Percentiles rank a stretch among this genome's conserved stretches.
Evolutionary conservation across 2,113 vertebrate genomes (phyloP).

Genomic region (Tachycineta bicolor): DNA sequence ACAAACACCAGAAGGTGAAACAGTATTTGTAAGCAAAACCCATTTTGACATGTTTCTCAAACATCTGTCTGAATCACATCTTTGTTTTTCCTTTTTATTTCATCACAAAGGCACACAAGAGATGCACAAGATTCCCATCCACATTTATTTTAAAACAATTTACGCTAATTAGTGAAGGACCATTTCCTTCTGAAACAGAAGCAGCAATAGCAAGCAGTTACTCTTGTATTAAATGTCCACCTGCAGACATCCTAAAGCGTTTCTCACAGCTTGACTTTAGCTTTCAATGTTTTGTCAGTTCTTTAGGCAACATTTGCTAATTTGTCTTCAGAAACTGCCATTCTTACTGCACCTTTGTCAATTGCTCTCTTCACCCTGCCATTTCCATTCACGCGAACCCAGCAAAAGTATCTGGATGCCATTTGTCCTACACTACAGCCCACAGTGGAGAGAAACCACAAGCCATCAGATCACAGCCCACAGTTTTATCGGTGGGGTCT

Average conservation of each 20-base stretch:
- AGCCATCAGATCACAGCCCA: not conserved
- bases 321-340: not conserved
- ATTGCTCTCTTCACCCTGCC: not conserved
- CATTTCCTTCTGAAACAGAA: slow-evolving; percentile 52
- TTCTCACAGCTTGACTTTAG: slow-evolving; percentile 51
- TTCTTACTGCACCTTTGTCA: not conserved
- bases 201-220: not conserved
- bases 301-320: slow-evolving; percentile 16
- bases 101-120: not conserved
- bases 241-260: slow-evolving; percentile 51
- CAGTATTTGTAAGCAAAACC: slow-evolving; percentile 4
- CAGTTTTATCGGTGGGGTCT: not conserved
- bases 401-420: not conserved
- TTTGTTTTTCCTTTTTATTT: slow-evolving; percentile 26
- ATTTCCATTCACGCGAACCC: not conserved
- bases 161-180: slow-evolving; percentile 51
- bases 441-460: not conserved
- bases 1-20: slow-evolving; percentile 17
- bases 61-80: not conserved
- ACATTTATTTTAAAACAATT: slow-evolving; percentile 56
- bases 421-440: not conserved
- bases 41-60: not conserved
- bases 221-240: slow-evolving; percentile 43
- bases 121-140: not conserved
- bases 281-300: slow-evolving; percentile 28